Conservation (phyloP, 2,113 vertebrate genomes). For the Plectropomus leopardus region DNA sequence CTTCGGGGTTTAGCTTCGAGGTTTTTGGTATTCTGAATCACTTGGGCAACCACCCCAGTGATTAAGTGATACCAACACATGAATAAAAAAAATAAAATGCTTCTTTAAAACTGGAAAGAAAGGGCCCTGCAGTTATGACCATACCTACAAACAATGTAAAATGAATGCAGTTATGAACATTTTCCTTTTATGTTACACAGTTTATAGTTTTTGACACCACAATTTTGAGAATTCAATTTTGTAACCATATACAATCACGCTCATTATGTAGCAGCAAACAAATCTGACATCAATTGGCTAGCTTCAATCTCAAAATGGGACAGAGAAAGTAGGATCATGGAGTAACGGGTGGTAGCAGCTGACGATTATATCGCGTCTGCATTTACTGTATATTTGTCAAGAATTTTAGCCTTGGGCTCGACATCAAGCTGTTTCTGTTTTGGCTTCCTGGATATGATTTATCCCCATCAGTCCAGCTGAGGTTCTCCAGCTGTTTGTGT, state of each 20-base stretch:
- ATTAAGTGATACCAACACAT: not conserved
- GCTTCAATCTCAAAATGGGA: not conserved
- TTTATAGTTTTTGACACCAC: not conserved
- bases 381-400: conserved; percentile 75
- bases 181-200: not conserved
- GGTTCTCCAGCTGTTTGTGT: conserved; percentile 81
- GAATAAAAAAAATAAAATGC: not conserved
- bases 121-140: not conserved
- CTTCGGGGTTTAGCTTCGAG: too few species aligned
- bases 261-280: too few species aligned
- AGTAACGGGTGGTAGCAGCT: conserved; percentile 43
- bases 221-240: not conserved
- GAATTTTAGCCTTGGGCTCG: conserved; percentile 67
- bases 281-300: not conserved
- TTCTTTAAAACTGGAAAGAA: not conserved
- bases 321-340: not conserved
- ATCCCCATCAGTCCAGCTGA: conserved; percentile 74
- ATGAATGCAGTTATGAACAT: not conserved
- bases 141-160: not conserved
- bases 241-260: not conserved
- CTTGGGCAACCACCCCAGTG: too few species aligned
- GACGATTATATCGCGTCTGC: conserved; percentile 69
- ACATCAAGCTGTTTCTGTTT: conserved; percentile 79
- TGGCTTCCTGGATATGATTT: conserved; percentile 76
- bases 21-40: too few species aligned